Conservation (phyloP, 2,113 vertebrate genomes). For the Marmota flaviventris region DNA sequence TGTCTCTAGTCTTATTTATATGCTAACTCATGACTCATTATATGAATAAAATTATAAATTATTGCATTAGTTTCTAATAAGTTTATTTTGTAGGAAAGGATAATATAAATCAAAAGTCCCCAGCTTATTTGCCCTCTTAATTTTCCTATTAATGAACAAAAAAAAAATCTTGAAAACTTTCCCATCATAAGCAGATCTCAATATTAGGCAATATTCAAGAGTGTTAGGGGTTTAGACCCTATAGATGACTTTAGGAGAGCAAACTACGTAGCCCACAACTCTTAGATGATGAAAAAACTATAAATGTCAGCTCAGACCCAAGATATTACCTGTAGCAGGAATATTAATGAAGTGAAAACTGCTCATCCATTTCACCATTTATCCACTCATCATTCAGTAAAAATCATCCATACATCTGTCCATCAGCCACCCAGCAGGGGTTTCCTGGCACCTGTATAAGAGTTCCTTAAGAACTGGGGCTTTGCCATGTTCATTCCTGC, state of each 20-base stretch:
- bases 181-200: constrained; percentile 12
- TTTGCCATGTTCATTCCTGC: background rate
- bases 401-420: background rate
- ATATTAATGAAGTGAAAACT: background rate
- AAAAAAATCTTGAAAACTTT: background rate
- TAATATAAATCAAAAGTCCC: background rate
- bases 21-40: background rate
- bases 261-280: background rate
- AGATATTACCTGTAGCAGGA: background rate
- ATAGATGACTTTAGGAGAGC: background rate
- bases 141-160: background rate
- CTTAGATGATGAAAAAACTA: background rate
- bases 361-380: background rate
- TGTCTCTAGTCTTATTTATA: background rate
- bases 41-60: background rate
- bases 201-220: background rate
- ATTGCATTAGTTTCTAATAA: background rate
- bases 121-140: background rate
- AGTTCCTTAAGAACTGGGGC: background rate
- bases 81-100: background rate
- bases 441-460: background rate
- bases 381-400: background rate
- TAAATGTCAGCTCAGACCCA: background rate
- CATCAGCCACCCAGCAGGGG: background rate
- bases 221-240: background rate